Percentiles rank a stretch among this genome's conserved stretches.
phyloP scores from a whole-genome alignment of 2,888 invertebrate genomes.

The Tiphia femorata region DNA sequence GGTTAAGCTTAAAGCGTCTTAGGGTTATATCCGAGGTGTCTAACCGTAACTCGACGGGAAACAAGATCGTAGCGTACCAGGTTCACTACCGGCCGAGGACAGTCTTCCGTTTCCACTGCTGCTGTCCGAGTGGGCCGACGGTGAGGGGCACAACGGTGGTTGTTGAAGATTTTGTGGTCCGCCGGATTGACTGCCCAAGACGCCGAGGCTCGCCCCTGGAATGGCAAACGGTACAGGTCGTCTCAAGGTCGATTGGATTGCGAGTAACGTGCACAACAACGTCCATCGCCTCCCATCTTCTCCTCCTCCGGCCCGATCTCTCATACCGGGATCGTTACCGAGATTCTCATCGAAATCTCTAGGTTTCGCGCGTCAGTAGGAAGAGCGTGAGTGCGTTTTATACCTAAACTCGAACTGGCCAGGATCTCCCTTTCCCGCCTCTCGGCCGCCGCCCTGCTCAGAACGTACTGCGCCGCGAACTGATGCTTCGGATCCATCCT shows the following conservation, averaged over 20 bases:
- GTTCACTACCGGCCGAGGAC: slow-evolving; percentile 85
- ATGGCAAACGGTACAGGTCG: slow-evolving; percentile 35
- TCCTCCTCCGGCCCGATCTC: too few relatives aligned
- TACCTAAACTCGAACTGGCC: slow-evolving; percentile 68
- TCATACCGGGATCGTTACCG: too few relatives aligned
- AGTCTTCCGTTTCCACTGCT: slow-evolving; percentile 85
- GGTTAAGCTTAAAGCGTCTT: too few relatives aligned
- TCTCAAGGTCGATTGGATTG: neutral
- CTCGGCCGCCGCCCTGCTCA: slow-evolving; percentile 91
- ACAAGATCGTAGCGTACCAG: slow-evolving; percentile 66
- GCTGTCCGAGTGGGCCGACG: slow-evolving; percentile 88
- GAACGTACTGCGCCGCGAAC: slow-evolving; percentile 93
- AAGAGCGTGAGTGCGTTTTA: slow-evolving; percentile 15
- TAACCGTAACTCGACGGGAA: too few relatives aligned
- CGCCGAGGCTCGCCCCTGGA: slow-evolving; percentile 65
- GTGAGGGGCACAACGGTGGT: slow-evolving; percentile 83
- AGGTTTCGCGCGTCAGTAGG: too few relatives aligned
- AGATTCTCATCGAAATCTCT: too few relatives aligned
- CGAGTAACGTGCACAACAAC: neutral
- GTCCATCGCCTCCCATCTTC: neutral
- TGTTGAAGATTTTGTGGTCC: slow-evolving; percentile 70
- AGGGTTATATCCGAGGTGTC: too few relatives aligned
- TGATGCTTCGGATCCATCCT: slow-evolving; percentile 97
- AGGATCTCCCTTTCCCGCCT: slow-evolving; percentile 86
- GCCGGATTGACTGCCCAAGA: slow-evolving; percentile 65